These are phyloP conservation scores for Spinus pinus DNA, from an alignment of 2,797 vertebrate species.

Conservation along the genomic window DNA sequence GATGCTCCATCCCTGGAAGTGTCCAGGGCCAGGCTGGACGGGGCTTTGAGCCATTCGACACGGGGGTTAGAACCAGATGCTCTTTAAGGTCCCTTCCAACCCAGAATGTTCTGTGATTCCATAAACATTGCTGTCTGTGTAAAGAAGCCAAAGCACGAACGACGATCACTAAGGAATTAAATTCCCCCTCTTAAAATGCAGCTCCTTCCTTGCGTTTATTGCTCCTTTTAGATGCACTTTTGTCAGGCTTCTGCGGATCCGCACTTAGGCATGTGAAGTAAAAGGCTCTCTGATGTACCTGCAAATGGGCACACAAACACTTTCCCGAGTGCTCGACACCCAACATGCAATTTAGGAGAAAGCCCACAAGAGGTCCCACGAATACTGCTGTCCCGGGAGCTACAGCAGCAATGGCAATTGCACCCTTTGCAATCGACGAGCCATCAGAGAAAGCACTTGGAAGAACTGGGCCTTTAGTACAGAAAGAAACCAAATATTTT, in stretches of 20 bases:
- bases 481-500: not conserved
- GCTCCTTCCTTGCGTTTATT: not conserved
- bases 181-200: not conserved
- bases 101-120: too few relatives aligned
- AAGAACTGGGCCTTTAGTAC: not conserved
- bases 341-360: not conserved
- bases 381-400: fast-evolving
- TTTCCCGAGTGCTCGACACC: not conserved
- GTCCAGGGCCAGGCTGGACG: not conserved
- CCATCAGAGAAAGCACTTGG: not conserved
- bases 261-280: fast-evolving
- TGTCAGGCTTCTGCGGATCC: not conserved
- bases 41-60: fast-evolving
- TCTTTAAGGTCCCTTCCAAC: not conserved
- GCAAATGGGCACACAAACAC: fast-evolving
- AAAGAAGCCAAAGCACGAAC: not conserved
- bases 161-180: not conserved
- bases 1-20: not conserved
- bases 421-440: fast-evolving
- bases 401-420: fast-evolving
- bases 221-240: not conserved
- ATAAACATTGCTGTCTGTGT: not conserved
- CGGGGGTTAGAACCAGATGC: fast-evolving
- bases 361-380: slow-evolving; percentile 27
- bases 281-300: not conserved